phyloP scores from a whole-genome alignment of 2,888 invertebrate species.

The Reticulitermes lucifugus region DNA sequence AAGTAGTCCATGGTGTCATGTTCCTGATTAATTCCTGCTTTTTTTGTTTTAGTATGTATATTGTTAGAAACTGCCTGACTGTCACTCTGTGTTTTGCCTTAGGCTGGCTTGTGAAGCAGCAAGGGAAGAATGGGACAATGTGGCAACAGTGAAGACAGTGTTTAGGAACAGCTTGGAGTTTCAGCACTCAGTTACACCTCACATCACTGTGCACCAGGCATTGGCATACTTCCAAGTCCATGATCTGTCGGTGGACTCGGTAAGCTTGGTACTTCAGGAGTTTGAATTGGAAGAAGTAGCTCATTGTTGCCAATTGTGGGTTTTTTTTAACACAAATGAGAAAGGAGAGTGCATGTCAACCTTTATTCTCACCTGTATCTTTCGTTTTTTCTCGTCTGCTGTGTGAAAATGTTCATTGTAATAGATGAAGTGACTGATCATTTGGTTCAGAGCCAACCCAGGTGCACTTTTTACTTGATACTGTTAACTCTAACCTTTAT shows the following conservation, averaged over 20 bases:
- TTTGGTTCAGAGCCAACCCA: too few species aligned
- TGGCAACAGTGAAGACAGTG: conserved; percentile 49
- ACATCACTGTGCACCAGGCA: conserved; percentile 48
- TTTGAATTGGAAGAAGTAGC: too few species aligned
- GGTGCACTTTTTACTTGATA: too few species aligned
- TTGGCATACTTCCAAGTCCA: conserved; percentile 42
- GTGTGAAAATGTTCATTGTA: too few species aligned
- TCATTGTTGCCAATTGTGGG: too few species aligned
- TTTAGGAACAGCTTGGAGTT: conserved; percentile 39
- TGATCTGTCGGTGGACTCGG: conserved; percentile 47
- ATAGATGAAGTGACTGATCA: too few species aligned
- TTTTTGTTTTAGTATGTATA: background rate
- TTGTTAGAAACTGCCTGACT: too few species aligned
- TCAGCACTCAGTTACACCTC: conserved; percentile 32
- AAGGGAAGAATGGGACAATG: conserved; percentile 48
- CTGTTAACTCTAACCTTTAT: too few species aligned
- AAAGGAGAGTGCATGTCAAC: too few species aligned
- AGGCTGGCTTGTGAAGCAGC: conserved; percentile 47
- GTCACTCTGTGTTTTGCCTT: background rate
- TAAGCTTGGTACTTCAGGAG: background rate
- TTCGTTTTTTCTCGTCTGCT: too few species aligned
- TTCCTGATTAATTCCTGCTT: background rate
- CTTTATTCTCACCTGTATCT: too few species aligned
- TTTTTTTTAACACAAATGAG: too few species aligned
- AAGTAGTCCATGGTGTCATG: background rate